Evolutionary conservation across 2,113 vertebrate species (phyloP).

Genomic region (Muntiacus reevesi): DNA sequence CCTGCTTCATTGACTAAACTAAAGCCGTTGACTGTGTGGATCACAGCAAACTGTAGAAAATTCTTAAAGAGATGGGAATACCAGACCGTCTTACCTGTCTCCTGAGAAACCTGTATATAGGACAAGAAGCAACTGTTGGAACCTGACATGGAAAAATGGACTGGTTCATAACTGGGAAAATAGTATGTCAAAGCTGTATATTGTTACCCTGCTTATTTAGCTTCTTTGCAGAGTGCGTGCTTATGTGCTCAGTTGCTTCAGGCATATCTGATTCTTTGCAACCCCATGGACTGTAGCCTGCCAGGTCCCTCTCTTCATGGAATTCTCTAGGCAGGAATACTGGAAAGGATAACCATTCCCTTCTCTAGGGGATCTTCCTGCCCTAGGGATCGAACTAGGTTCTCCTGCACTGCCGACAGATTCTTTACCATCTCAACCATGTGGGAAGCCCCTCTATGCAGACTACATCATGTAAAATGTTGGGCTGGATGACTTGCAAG

Average conservation of each 20-base stretch:
- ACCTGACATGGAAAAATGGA: not conserved
- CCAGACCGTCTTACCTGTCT: not conserved
- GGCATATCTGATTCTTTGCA: not conserved
- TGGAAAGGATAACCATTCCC: not conserved
- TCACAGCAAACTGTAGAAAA: not conserved
- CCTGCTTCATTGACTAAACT: not conserved
- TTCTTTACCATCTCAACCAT: not conserved
- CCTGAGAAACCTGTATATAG: not conserved
- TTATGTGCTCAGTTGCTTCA: not conserved
- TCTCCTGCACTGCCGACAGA: not conserved
- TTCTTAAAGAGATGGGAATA: not conserved
- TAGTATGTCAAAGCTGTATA: not conserved
- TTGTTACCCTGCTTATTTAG: not conserved
- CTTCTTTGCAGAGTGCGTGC: not conserved
- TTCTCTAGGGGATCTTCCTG: not conserved
- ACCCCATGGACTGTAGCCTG: not conserved
- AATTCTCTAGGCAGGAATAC: not conserved
- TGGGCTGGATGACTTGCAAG: not conserved
- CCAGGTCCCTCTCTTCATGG: not conserved
- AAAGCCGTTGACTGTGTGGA: not conserved
- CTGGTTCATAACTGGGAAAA: not conserved
- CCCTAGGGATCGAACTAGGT: not conserved
- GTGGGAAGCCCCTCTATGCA: not conserved
- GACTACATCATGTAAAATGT: not conserved
- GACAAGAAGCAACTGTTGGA: not conserved